Evolutionary conservation across 2,797 vertebrate species (phyloP).

Genomic region (Rhabdophis nuchalis): DNA sequence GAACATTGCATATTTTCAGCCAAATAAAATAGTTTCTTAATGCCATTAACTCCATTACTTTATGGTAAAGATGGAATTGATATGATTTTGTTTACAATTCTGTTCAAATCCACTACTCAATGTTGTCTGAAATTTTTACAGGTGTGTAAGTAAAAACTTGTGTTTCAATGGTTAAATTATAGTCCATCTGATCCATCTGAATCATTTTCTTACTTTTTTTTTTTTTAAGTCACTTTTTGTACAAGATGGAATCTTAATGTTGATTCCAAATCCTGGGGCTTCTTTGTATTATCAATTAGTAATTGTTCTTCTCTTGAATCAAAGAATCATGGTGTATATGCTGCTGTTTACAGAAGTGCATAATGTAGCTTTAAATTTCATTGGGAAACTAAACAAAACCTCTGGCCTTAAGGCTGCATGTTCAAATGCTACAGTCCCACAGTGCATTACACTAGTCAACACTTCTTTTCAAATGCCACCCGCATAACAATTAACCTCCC

Average conservation of each 20-base stretch:
- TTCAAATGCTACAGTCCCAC: slow-evolving; percentile 82
- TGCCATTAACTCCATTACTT: slow-evolving; percentile 2
- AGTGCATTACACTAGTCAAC: slow-evolving; percentile 85
- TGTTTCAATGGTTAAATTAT: slow-evolving; percentile 10
- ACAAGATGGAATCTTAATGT: slow-evolving; percentile 53
- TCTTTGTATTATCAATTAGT: slow-evolving; percentile 62
- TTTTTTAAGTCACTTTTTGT: slow-evolving; percentile 39
- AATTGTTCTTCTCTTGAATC: slow-evolving; percentile 52
- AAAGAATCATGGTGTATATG: slow-evolving; percentile 61
- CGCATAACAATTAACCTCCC: slow-evolving; percentile 94
- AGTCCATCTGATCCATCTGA: slow-evolving; percentile 15
- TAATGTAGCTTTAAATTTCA: slow-evolving; percentile 73
- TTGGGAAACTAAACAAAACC: slow-evolving; percentile 71
- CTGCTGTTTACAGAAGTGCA: slow-evolving; percentile 66
- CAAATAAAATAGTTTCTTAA: slow-evolving; percentile 19
- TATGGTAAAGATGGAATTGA: slow-evolving; percentile 23
- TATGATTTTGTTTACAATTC: slow-evolving; percentile 1
- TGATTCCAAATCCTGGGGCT: slow-evolving; percentile 31
- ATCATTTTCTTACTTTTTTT: slow-evolving; percentile 41
- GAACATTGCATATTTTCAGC: background rate
- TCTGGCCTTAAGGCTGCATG: slow-evolving; percentile 84
- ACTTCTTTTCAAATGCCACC: slow-evolving; percentile 85
- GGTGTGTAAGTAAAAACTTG: slow-evolving; percentile 5
- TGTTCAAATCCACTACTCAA: slow-evolving; percentile 29
- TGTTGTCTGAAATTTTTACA: slow-evolving; percentile 28